Conservation (phyloP, 2,888 invertebrate species). For the Petrolisthes manimaculis region DNA sequence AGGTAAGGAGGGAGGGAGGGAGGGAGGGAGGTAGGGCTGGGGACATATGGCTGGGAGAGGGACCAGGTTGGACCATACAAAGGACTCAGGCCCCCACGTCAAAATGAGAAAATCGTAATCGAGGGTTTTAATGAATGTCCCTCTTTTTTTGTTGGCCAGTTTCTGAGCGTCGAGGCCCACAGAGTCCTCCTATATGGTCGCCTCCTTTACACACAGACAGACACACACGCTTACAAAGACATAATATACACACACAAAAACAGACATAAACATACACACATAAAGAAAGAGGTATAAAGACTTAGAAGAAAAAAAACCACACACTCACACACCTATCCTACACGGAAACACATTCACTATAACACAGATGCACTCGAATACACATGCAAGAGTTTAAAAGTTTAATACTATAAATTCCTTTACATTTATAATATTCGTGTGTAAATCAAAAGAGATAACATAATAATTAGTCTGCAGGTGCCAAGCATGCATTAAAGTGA, state of each 20-base stretch:
- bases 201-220: constrained; percentile 9
- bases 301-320: no score
- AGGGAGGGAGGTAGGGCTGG: background rate
- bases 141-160: background rate
- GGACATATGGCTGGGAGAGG: constrained; percentile 7
- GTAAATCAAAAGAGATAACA: no score
- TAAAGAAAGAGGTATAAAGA: no score
- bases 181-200: background rate
- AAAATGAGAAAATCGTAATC: constrained; percentile 18
- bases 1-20: background rate
- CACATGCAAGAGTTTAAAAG: no score
- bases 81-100: constrained; percentile 1
- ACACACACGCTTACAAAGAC: constrained; percentile 5
- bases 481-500: no score
- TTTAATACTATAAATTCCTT: no score
- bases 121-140: constrained; percentile 16
- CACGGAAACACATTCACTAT: no score
- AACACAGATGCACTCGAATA: no score
- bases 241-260: background rate
- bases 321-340: no score
- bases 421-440: no score
- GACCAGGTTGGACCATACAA: background rate
- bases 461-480: no score
- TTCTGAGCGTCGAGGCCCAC: background rate
- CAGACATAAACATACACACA: no score